Conservation (phyloP, 1,140 invertebrate genomes). For the Lepidurus arcticus region DNA sequence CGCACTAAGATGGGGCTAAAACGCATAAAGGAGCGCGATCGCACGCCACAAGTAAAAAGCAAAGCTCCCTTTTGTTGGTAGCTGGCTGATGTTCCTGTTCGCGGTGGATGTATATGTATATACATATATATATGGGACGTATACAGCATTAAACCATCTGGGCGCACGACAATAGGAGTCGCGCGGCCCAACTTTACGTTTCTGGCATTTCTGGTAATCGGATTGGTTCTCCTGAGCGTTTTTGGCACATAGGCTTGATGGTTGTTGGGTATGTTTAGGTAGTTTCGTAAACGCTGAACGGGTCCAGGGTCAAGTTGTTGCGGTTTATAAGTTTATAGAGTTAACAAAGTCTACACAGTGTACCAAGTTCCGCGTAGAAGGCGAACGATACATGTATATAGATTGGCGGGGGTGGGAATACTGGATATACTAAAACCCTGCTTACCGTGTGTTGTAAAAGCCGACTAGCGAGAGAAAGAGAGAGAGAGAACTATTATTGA, state of each 20-base stretch:
- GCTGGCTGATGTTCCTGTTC: neutral
- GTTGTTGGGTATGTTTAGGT: neutral
- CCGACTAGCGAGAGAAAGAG: neutral
- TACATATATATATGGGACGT: neutral
- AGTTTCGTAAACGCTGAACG: neutral
- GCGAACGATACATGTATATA: neutral
- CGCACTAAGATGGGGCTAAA: neutral
- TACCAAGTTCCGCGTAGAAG: neutral
- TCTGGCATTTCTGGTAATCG: neutral
- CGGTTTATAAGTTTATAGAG: neutral
- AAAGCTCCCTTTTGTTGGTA: neutral
- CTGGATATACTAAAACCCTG: neutral
- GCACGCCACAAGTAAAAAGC: constrained; percentile 9
- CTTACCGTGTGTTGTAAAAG: constrained; percentile 5
- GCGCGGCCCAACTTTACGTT: neutral
- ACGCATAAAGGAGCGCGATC: constrained; percentile 3
- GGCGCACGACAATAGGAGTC: neutral
- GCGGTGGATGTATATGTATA: neutral
- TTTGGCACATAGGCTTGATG: no score
- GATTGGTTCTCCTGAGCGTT: no score
- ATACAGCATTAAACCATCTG: neutral
- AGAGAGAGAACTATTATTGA: neutral
- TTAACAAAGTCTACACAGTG: neutral
- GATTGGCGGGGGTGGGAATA: neutral
- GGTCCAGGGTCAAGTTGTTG: neutral